Evolutionary conservation across 2,888 invertebrate genomes (phyloP).

Genomic region (Miltochrista miniata): DNA sequence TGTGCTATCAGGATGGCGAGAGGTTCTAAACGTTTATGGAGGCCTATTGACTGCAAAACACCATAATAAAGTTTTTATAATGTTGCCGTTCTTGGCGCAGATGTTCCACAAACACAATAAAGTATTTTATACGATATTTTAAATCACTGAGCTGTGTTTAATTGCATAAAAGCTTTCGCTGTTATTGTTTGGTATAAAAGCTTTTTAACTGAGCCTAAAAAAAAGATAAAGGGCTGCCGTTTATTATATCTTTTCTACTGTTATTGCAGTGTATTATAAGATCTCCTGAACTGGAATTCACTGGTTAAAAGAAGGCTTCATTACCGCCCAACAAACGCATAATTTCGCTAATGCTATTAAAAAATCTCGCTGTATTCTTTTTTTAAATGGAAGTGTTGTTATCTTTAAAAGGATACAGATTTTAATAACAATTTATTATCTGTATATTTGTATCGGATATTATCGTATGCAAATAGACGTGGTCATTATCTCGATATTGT

Average conservation of each 20-base stretch:
- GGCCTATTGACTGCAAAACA: neutral
- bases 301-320: neutral
- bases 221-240: neutral
- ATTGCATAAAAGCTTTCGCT: conserved; percentile 13
- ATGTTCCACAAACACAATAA: conserved; percentile 5
- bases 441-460: no score
- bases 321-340: neutral
- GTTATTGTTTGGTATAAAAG: conserved; percentile 13
- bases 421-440: no score
- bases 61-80: neutral
- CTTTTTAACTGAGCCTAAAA: conserved; percentile 1
- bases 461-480: no score
- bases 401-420: no score
- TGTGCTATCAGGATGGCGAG: no score
- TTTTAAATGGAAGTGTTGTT: no score
- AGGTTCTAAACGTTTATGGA: neutral
- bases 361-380: no score
- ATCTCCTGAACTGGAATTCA: neutral
- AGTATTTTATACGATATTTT: conserved; percentile 7
- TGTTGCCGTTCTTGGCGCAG: neutral
- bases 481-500: no score
- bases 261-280: conserved; percentile 1
- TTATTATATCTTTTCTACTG: conserved; percentile 3
- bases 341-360: no score
- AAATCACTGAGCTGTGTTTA: conserved; percentile 13